These are phyloP conservation scores for Antheraea pernyi DNA, from an alignment of 1,140 invertebrate species.

Conservation along the genomic window DNA sequence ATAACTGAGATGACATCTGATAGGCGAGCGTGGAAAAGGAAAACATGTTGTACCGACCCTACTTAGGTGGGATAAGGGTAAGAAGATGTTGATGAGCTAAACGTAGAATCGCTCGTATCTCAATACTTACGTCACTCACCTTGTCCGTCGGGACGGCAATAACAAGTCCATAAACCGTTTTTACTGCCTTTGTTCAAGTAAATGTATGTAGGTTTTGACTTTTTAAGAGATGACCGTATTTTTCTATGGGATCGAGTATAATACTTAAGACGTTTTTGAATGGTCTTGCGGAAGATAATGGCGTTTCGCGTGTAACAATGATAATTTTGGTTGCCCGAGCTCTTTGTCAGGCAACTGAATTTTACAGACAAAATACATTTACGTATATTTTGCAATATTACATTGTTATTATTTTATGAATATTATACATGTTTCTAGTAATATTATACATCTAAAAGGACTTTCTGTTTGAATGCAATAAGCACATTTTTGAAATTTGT, in stretches of 20 bases:
- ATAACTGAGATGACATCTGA: no score
- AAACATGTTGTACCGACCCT: no score
- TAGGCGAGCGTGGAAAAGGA: no score
- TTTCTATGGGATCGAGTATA: slow-evolving; percentile 60
- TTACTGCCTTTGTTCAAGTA: slow-evolving; percentile 77
- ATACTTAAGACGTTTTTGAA: slow-evolving; percentile 51
- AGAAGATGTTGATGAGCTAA: not conserved
- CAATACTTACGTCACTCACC: slow-evolving; percentile 31
- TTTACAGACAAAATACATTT: not conserved
- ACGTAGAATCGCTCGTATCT: not conserved
- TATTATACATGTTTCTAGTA: not conserved
- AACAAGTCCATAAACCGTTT: slow-evolving; percentile 78
- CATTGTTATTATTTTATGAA: not conserved
- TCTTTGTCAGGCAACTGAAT: not conserved
- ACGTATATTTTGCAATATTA: not conserved
- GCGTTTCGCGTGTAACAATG: slow-evolving; percentile 2
- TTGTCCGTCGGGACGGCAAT: slow-evolving; percentile 70
- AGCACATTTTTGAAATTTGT: no score
- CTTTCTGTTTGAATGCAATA: no score
- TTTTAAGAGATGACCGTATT: slow-evolving; percentile 77
- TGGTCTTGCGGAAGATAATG: slow-evolving; percentile 36
- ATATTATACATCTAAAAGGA: no score
- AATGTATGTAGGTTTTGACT: slow-evolving; percentile 76
- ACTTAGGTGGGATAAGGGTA: no score
- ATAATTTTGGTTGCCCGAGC: not conserved